Base-by-base conservation (phyloP, 2,888 invertebrate genomes). In the Byasa hedistus region DNA sequence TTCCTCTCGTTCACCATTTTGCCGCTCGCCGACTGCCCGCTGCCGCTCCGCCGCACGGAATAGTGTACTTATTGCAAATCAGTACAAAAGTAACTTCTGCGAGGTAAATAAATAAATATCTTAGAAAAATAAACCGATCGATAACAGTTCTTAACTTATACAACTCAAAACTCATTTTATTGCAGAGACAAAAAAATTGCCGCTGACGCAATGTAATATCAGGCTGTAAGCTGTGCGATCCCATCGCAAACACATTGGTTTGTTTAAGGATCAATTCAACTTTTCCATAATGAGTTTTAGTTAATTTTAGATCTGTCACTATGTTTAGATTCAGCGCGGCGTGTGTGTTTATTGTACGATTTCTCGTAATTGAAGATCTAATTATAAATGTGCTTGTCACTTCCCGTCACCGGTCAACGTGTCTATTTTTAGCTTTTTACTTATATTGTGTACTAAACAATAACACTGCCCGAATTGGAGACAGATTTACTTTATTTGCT, bases 1-100 rank as follows among this genome's bases (percentile, higher is more conserved):
- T 65, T 57, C 51, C 57, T 68, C 58, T 65, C 68, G 57, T 52
- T 66, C 22, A 68, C 56, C 65, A 69, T 69, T 66, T 68, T 61
- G 23, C 57, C 36, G 21, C 5, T 7, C 36, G 15, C 5, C 48
- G 48, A 48, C 48, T 5, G 1, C 19, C n/a, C 48, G n/a, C 48
- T n/a, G 48, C n/a, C 48, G 48, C 48, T 48, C 5, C 48, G 19
- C 17, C 48, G 17, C n/a, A 5, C 17, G 5, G n/a, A 48, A 17
- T 48, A n/a, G 5, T 15, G 36, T 27, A 5, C 24, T 24, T 39
- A 21, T 19, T 22, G 10, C 17, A 21, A 15, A 57, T 61, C 59
- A 44, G n/a, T 62, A 27, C 52, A 24, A 52, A 66, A 54, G 66
- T 66, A 66, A 27, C 57, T 58, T 66, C 58, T 5, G 19, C 19